phyloP scores from a whole-genome alignment of 2,113 vertebrate species.

The Vidua macroura region DNA sequence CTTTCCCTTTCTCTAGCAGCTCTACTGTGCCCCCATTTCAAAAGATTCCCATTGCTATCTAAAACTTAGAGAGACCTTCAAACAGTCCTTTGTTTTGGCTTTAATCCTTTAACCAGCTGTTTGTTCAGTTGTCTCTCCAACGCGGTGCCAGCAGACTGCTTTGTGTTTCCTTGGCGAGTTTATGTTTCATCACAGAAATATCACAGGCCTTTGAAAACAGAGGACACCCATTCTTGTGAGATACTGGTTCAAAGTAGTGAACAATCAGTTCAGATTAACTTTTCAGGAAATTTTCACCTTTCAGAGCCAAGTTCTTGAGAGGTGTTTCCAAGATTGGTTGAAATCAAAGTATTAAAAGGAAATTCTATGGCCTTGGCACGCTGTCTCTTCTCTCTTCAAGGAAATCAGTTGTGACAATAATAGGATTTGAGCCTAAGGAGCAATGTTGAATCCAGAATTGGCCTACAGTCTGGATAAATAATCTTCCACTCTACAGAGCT shows the following conservation, averaged over 20 bases:
- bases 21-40: constrained; percentile 26
- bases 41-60: constrained; percentile 37
- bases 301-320: neutral
- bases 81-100: constrained; percentile 60
- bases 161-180: constrained; percentile 49
- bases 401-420: neutral
- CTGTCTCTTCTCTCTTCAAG: neutral
- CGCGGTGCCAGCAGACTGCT: constrained; percentile 36
- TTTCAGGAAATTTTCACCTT: constrained; percentile 27
- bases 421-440: neutral
- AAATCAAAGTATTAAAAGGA: neutral
- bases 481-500: neutral
- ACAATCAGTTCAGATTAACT: constrained; percentile 13
- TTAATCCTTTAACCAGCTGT: constrained; percentile 58
- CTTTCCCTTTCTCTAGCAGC: constrained; percentile 5
- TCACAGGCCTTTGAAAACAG: constrained; percentile 6
- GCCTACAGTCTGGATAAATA: neutral
- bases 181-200: constrained; percentile 48
- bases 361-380: neutral
- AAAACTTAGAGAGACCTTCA: constrained; percentile 55
- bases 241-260: neutral
- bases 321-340: neutral
- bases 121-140: constrained; percentile 50
- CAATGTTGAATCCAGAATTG: neutral
- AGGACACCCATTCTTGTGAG: neutral